Conservation (phyloP, 2,888 invertebrate genomes). For the Loripinus fragilis region DNA sequence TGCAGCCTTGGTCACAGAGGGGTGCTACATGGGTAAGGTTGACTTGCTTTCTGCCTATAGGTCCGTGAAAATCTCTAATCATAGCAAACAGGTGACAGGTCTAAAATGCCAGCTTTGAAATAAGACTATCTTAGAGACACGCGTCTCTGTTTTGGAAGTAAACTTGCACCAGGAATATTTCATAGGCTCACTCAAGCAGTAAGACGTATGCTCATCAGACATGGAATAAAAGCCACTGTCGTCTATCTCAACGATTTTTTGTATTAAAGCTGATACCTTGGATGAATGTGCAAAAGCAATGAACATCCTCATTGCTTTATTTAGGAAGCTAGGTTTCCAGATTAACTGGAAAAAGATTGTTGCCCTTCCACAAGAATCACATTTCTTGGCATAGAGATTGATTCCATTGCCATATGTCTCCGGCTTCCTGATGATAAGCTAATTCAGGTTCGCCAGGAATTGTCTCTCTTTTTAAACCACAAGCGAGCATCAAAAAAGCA, state of each 20-base stretch:
- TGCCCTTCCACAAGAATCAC: conserved; percentile 20
- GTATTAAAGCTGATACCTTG: not conserved
- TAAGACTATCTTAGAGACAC: too few relatives aligned
- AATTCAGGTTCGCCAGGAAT: not conserved
- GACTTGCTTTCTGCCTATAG: conserved; percentile 16
- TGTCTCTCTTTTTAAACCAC: not conserved
- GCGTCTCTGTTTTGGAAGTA: too few relatives aligned
- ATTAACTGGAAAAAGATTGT: conserved; percentile 38
- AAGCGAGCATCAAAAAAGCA: conserved; percentile 26
- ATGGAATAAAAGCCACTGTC: not conserved
- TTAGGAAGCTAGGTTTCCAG: conserved; percentile 32
- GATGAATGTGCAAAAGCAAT: not conserved
- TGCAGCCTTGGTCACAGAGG: too few relatives aligned
- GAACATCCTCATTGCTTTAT: not conserved
- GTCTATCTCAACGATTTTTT: conserved; percentile 3
- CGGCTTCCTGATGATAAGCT: conserved; percentile 21
- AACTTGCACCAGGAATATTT: too few relatives aligned
- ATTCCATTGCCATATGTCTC: conserved; percentile 14
- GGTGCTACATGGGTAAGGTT: conserved; percentile 23
- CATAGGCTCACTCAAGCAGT: too few relatives aligned
- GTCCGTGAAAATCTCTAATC: conserved; percentile 23
- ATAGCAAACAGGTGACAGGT: too few relatives aligned
- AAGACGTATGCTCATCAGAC: conserved; percentile 31
- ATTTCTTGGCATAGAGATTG: conserved; percentile 16
- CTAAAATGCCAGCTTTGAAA: too few relatives aligned